Percentiles rank a stretch among this genome's conserved stretches.
Conservation (phyloP, 2,797 vertebrate species). For the Anguilla pacifica region DNA sequence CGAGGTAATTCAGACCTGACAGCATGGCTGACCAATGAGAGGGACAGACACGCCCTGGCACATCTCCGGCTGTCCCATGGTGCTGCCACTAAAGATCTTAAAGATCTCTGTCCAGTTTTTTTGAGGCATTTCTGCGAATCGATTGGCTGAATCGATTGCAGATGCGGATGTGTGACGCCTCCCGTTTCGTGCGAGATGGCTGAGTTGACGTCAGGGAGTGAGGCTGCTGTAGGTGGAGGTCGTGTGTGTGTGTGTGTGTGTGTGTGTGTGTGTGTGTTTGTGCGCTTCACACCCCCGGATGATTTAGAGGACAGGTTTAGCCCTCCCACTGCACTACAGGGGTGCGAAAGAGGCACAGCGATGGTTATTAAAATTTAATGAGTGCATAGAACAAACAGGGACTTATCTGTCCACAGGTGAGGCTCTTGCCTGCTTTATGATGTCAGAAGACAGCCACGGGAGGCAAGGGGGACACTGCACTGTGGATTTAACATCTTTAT, state of each 20-base stretch:
- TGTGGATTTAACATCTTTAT: slow-evolving; percentile 24
- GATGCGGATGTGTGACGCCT: not conserved
- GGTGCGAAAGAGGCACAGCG: slow-evolving; percentile 11
- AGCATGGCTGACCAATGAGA: not conserved
- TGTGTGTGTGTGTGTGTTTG: slow-evolving; percentile 27
- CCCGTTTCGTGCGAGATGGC: not conserved
- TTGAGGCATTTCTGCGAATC: not conserved
- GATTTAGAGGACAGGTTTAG: slow-evolving; percentile 20
- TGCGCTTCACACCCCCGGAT: slow-evolving; percentile 18
- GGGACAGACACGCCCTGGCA: not conserved
- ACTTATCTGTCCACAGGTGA: slow-evolving; percentile 8
- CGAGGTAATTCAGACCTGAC: not conserved
- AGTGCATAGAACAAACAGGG: slow-evolving; percentile 24
- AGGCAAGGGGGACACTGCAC: slow-evolving; percentile 11
- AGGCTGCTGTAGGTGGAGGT: not conserved
- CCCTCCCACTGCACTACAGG: slow-evolving; percentile 18
- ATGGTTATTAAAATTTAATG: slow-evolving; percentile 28
- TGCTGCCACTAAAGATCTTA: not conserved
- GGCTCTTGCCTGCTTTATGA: slow-evolving; percentile 22
- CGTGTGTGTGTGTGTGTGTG: slow-evolving; percentile 20
- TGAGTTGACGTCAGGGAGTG: not conserved
- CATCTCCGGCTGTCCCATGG: not conserved
- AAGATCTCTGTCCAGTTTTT: not conserved
- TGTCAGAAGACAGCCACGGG: slow-evolving; percentile 16
- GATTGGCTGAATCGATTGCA: not conserved